A percentile compares a stretch with the other conserved stretches of the same genome.
Evolutionary conservation across 1,140 invertebrate genomes (phyloP).

Genomic region (Kradibia gibbosae): DNA sequence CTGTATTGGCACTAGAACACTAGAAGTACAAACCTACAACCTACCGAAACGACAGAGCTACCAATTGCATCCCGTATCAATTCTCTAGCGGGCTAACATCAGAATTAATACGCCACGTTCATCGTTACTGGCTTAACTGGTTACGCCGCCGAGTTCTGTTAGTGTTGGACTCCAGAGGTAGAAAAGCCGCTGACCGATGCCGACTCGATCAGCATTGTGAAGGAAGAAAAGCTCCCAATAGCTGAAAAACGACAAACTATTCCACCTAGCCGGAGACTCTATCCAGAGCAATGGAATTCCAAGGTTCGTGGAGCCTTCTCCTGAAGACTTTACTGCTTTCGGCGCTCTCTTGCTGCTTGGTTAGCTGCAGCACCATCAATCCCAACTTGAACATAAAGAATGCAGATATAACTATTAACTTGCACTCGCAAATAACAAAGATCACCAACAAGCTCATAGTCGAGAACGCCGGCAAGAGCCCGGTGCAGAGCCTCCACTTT

Average conservation of each 20-base stretch:
- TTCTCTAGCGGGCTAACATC: too few relatives aligned
- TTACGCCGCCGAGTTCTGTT: background rate
- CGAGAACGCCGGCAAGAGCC: constrained; percentile 83
- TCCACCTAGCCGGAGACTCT: background rate
- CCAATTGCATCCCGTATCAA: background rate
- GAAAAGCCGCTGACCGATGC: constrained; percentile 46
- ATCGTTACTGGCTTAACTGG: background rate
- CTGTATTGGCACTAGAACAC: too few relatives aligned
- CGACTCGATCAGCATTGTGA: background rate
- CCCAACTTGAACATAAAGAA: constrained; percentile 82
- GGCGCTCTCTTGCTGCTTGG: background rate
- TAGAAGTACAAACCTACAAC: too few relatives aligned
- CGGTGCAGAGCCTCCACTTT: constrained; percentile 81
- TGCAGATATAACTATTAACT: constrained; percentile 89
- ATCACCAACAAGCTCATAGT: constrained; percentile 84
- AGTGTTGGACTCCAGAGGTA: background rate
- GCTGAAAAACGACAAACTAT: background rate
- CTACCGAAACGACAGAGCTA: too few relatives aligned
- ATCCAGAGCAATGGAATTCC: constrained; percentile 42
- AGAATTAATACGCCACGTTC: constrained; percentile 41
- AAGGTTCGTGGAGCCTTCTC: background rate
- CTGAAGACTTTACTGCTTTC: background rate
- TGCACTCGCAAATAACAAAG: constrained; percentile 91
- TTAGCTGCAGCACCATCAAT: constrained; percentile 48
- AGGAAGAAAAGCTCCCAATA: background rate